These are phyloP conservation scores for Acleris literana DNA, from an alignment of 2,888 invertebrate genomes.

Conservation along the genomic window DNA sequence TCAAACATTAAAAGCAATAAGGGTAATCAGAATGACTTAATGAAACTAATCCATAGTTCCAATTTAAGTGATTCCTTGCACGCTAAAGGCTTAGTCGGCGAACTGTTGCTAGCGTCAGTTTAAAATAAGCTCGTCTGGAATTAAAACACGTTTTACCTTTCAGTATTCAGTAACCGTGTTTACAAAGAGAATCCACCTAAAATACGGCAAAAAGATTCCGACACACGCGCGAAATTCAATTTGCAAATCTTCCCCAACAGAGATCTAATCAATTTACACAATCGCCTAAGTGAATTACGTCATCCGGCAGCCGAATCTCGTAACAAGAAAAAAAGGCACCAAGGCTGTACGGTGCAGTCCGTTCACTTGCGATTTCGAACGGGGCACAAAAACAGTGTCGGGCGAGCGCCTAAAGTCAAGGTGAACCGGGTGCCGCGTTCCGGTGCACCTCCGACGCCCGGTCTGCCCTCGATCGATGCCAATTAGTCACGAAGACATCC, in stretches of 20 bases:
- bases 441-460: conserved; percentile 25
- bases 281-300: conserved; percentile 68
- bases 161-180: conserved; percentile 21
- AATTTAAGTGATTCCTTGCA: conserved; percentile 32
- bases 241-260: conserved; percentile 58
- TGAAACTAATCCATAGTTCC: conserved; percentile 29
- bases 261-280: conserved; percentile 66
- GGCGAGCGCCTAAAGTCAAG: conserved; percentile 71
- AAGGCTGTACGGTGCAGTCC: conserved; percentile 72
- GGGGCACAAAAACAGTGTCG: conserved; percentile 53
- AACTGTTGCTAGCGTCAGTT: conserved; percentile 8
- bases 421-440: conserved; percentile 57
- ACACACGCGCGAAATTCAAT: conserved; percentile 57
- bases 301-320: conserved; percentile 67
- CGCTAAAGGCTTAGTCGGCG: conserved; percentile 22
- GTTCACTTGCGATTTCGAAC: conserved; percentile 78
- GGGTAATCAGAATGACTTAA: conserved; percentile 22
- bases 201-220: conserved; percentile 31
- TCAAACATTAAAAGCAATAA: conserved; percentile 19
- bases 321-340: conserved; percentile 65
- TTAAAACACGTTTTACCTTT: conserved; percentile 29
- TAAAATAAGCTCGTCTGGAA: conserved; percentile 31
- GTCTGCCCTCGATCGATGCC: conserved; percentile 37
- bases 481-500: conserved; percentile 64
- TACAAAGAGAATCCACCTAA: conserved; percentile 42